Evolutionary conservation across 2,113 vertebrate species (phyloP), one percentile per base, ranked within the genome.

Genomic region (Stomatorhinus ivindoensis): DNA sequence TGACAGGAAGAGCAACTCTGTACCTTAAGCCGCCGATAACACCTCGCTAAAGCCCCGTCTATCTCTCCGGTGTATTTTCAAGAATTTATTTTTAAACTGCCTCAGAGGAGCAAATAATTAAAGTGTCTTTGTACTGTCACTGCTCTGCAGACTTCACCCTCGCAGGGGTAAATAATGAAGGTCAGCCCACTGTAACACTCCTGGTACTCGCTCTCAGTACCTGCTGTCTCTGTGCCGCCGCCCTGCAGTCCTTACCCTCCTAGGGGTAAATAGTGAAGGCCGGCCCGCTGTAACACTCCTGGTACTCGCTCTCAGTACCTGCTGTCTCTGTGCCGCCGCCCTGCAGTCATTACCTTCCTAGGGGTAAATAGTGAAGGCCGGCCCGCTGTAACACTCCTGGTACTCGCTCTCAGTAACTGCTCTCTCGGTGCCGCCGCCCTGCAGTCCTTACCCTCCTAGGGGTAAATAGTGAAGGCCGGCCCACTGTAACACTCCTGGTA

Each of bases 401-500:
- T 53, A 53, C 51, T 0, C 0, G 17, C 17, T 53, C 0, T 21
- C 51, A 1, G 15, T 21, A 4, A 19, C 17, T 53, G 51, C 50
- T 19, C 17, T 21, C 51, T 53, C 51, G 19, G 51, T 53, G 51
- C 31, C 15, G 88, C 24, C 8, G 11, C 9, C 42, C 55, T 3
- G 39, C n/a, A 44, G 39, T 0, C 3, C 89, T 92, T 96, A 99
- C 98, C 98, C 93, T 99, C 97, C 55, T 98, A 99, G 0, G 97
- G 93, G 50, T 15, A 51, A 51, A 51, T 51, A 51, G 1, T 51
- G 50, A 17, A 53, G 51, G 17, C 47, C 35, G 85, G 31, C 8
- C 8, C 1, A 1, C 53, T 55, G 53, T 55, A 6, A n/a, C 24
- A 61, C 21, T 61, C 24, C 24, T 7, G 53, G 8, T 61, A 27